Percentiles rank a stretch among this genome's conserved stretches.
Evolutionary conservation across 2,888 invertebrate genomes (phyloP).

Genomic region (Hybos culiciformis): DNA sequence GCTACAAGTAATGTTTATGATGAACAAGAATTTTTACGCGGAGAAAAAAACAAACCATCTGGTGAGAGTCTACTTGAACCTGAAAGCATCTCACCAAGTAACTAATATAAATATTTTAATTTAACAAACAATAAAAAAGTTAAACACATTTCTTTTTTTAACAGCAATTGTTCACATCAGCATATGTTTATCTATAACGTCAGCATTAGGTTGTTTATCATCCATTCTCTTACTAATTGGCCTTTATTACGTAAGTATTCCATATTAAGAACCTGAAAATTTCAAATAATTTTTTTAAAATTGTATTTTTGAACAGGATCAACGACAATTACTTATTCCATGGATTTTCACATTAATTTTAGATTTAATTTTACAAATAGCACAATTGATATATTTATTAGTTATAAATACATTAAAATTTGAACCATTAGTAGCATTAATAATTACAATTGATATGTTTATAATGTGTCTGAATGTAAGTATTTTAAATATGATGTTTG

Average conservation of each 20-base stretch:
- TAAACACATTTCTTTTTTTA: constrained; percentile 25
- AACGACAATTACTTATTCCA: constrained; percentile 53
- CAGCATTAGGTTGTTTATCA: constrained; percentile 51
- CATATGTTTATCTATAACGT: constrained; percentile 50
- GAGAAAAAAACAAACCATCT: constrained; percentile 41
- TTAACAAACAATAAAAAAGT: neutral
- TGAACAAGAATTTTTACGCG: constrained; percentile 50
- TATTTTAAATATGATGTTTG: constrained; percentile 20
- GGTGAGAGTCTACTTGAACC: constrained; percentile 46
- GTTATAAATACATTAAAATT: constrained; percentile 51
- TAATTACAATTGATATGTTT: constrained; percentile 67
- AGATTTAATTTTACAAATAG: constrained; percentile 51
- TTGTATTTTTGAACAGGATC: constrained; percentile 41
- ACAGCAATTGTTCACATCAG: constrained; percentile 61
- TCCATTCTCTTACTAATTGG: constrained; percentile 54
- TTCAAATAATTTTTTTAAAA: neutral
- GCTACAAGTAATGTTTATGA: constrained; percentile 50
- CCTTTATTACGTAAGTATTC: constrained; percentile 47
- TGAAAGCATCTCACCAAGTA: constrained; percentile 34
- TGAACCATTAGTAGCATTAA: constrained; percentile 59
- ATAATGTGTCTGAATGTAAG: constrained; percentile 64
- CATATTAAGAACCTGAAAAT: neutral
- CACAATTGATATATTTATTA: constrained; percentile 52
- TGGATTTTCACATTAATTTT: constrained; percentile 56
- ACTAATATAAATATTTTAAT: constrained; percentile 12